Conservation (phyloP, 2,113 vertebrate species). For the Rhagologus leucostigma region DNA sequence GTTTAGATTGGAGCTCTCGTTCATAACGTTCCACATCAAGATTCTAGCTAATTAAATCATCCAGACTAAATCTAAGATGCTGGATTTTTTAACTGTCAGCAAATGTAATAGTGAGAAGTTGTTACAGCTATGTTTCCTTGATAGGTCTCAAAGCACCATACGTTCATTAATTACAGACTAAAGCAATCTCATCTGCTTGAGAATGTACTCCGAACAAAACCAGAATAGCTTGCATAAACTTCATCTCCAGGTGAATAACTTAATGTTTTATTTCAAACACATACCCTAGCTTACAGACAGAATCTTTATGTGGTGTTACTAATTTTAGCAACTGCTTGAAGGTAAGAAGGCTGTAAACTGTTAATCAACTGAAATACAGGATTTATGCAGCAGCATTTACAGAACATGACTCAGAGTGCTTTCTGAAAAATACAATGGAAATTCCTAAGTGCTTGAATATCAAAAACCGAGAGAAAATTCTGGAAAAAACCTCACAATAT, state of each 20-base stretch:
- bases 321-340: constrained; percentile 20
- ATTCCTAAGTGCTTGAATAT: background rate
- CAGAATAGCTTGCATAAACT: background rate
- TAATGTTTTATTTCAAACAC: background rate
- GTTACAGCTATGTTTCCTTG: background rate
- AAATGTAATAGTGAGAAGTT: background rate
- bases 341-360: background rate
- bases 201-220: background rate
- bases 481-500: background rate
- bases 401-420: background rate
- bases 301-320: background rate
- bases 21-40: background rate
- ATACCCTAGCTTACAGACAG: background rate
- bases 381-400: background rate
- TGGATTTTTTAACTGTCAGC: background rate
- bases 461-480: background rate
- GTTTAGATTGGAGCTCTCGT: background rate
- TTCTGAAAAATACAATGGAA: background rate
- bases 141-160: background rate
- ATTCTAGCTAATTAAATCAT: constrained; percentile 2
- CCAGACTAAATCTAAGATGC: background rate
- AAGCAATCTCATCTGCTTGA: background rate
- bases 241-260: background rate
- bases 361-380: background rate
- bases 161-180: background rate